Base-by-base conservation (phyloP, 2,797 vertebrate genomes). In the Mormyrops boulengeri region DNA sequence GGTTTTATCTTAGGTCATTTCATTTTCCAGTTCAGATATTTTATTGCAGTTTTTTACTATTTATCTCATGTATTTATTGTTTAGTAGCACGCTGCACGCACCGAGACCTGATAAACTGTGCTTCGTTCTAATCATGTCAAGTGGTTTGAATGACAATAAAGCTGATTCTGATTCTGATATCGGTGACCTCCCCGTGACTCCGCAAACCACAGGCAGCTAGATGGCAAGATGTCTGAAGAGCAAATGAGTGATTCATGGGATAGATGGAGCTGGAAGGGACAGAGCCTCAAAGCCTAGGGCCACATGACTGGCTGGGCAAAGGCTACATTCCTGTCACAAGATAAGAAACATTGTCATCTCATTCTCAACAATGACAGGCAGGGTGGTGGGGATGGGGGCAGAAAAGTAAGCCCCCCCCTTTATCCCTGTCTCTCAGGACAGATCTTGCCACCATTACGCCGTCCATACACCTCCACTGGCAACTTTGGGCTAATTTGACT, bases 401-500 rank as follows among this genome's bases (percentile, higher is more conserved):
- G 12, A 73, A 9, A 26, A 73, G 26, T 19, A 30, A 57, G 17
- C 1, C 22, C 19, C 88, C 88, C 22, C 8, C 62, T 26, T 26
- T 30, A 30, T 11, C 62, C 22, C 9, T 34, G 34, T 53, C 49
- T 11, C 88, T 85, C 9, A 6, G 73, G 17, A 77, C 34, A 77
- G 73, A 41, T 77, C 73, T 11, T 38, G 73, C 14, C 73, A 77
- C 73, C 73, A 44, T 77, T 19, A 30, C 26, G 26, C 26, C 26
- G 52, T 47, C 52, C 88, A 12, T 14, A 38, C 17, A 2, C 30
- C n/a, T 38, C 89, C 84, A n/a, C 34, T 9, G 8, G 60, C 12
- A 62, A 50, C n/a, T 14, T 12, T 26, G 19, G 19, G 53, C 87
- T 90, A 84, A 90, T 90, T 88, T 90, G 86, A 88, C 55, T 90